A percentile compares a stretch with the other conserved stretches of the same genome.
Conservation (phyloP, 2,888 invertebrate genomes). For the Stenoptilia bipunctidactyla region DNA sequence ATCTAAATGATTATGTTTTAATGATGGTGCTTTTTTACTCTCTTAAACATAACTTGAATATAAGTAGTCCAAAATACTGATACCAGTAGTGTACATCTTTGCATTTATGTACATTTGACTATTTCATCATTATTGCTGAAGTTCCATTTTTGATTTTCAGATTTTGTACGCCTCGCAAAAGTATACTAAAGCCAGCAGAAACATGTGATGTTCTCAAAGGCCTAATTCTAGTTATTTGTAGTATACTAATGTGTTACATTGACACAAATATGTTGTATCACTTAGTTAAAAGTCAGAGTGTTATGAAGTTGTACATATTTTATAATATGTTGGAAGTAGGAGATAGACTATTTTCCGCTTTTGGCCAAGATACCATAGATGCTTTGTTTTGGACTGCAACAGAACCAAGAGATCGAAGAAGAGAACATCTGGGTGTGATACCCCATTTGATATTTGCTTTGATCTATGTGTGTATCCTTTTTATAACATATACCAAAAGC, state of each 20-base stretch:
- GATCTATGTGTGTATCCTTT: constrained; percentile 95
- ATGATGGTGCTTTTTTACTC: no score
- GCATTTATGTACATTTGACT: no score
- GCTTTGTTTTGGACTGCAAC: constrained; percentile 99
- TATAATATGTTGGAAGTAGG: constrained; percentile 99
- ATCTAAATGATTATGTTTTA: no score
- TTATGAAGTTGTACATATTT: constrained; percentile 99
- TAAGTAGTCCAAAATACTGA: no score
- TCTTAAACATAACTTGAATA: no score
- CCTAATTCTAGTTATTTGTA: constrained; percentile 85
- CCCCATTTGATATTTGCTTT: constrained; percentile 94
- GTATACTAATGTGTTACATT: constrained; percentile 88
- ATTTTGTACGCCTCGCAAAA: constrained; percentile 47
- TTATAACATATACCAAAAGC: background rate
- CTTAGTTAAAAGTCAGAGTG: constrained; percentile 96
- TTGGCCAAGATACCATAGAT: constrained; percentile 98
- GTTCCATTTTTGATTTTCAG: constrained; percentile 28
- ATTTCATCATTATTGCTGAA: no score
- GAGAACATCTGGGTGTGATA: constrained; percentile 87
- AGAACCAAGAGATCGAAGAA: constrained; percentile 86
- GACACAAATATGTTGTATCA: constrained; percentile 99
- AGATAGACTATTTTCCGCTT: constrained; percentile 94
- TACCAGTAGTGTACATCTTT: no score
- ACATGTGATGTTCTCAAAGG: constrained; percentile 97
- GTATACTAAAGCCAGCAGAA: constrained; percentile 86